These are phyloP conservation scores for Lepidotrigona ventralis DNA, from an alignment of 1,140 invertebrate species.

Conservation along the genomic window DNA sequence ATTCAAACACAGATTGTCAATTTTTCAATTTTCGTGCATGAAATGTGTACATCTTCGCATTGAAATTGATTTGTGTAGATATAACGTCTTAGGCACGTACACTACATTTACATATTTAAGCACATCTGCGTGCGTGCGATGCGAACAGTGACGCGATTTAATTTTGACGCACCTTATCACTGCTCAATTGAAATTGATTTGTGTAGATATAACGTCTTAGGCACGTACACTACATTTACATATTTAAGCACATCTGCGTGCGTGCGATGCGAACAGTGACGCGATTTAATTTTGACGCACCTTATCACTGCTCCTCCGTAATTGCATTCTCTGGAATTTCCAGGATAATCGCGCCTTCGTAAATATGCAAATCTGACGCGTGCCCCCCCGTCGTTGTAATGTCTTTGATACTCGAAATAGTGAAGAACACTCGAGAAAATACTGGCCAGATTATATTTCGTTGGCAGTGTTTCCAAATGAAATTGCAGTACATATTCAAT, in stretches of 20 bases:
- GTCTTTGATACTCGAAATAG: neutral
- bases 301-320: neutral
- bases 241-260: too few relatives aligned
- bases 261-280: neutral
- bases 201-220: too few relatives aligned
- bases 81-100: too few relatives aligned
- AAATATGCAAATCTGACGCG: conserved; percentile 18
- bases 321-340: conserved; percentile 10
- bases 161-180: neutral
- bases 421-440: neutral
- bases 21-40: neutral
- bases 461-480: neutral
- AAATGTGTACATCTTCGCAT: neutral
- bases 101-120: too few relatives aligned
- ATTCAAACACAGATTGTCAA: neutral
- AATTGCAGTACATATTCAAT: neutral
- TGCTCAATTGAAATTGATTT: neutral
- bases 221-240: too few relatives aligned
- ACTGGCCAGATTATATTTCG: neutral
- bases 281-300: neutral
- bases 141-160: neutral
- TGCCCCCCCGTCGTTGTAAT: neutral
- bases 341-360: neutral
- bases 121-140: neutral
- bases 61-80: neutral